A percentile compares a stretch with the other conserved stretches of the same genome.
phyloP scores from a whole-genome alignment of 2,888 invertebrate genomes.

The Ditula angustiorana region DNA sequence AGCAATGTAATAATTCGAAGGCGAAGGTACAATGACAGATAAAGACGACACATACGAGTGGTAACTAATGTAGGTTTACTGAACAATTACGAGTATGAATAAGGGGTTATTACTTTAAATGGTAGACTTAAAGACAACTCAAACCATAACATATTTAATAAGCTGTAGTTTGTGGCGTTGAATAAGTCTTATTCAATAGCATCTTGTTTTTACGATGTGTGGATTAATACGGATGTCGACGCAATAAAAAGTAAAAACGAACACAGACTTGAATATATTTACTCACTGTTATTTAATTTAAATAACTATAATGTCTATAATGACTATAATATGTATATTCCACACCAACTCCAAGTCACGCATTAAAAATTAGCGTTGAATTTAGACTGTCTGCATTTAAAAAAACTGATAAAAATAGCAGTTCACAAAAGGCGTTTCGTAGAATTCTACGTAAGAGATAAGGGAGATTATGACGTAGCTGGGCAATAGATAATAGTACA shows the following conservation, averaged over 20 bases:
- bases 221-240: background rate
- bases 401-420: background rate
- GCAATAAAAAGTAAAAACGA: background rate
- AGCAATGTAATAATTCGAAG: no score
- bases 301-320: no score
- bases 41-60: no score
- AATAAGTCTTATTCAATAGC: no score
- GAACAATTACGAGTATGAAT: no score
- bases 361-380: background rate
- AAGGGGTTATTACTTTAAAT: no score
- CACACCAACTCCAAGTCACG: background rate
- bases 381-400: background rate
- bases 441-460: slow-evolving; percentile 5
- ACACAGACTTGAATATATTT: background rate
- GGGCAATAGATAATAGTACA: background rate
- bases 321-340: background rate
- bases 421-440: background rate
- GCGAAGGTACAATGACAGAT: no score
- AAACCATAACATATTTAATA: no score
- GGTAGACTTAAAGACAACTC: no score
- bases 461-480: background rate
- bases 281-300: background rate
- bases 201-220: background rate
- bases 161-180: no score
- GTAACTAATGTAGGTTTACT: no score